Conservation (phyloP, 2,797 vertebrate genomes). For the Sebastes alutus region DNA sequence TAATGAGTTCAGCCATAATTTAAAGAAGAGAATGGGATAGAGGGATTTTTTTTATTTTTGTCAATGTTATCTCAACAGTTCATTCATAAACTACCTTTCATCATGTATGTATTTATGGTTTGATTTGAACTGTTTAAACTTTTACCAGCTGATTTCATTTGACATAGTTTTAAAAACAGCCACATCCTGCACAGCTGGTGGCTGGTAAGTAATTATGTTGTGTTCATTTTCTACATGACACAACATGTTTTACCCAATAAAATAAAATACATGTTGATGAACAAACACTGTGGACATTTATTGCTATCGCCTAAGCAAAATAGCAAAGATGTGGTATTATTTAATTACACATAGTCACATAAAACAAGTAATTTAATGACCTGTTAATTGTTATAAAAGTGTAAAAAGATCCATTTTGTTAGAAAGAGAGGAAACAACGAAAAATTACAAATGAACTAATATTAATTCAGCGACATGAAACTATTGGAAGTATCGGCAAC, state of each 20-base stretch:
- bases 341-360: neutral
- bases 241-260: neutral
- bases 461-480: neutral
- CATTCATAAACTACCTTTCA: neutral
- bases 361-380: neutral
- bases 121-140: neutral
- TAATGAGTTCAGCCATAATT: neutral
- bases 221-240: neutral
- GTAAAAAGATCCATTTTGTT: neutral
- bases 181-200: neutral
- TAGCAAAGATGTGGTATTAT: neutral
- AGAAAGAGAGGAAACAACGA: neutral
- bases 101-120: neutral
- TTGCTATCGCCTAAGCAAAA: neutral
- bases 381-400: neutral
- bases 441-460: neutral
- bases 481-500: neutral
- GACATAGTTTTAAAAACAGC: neutral
- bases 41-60: neutral
- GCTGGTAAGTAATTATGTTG: neutral
- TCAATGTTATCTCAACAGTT: neutral
- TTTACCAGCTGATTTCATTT: neutral
- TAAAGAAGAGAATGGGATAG: neutral
- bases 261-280: neutral
- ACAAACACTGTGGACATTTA: conserved; percentile 2